phyloP scores from a whole-genome alignment of 2,888 invertebrate species.

The Eumacrocentrus americanus region DNA sequence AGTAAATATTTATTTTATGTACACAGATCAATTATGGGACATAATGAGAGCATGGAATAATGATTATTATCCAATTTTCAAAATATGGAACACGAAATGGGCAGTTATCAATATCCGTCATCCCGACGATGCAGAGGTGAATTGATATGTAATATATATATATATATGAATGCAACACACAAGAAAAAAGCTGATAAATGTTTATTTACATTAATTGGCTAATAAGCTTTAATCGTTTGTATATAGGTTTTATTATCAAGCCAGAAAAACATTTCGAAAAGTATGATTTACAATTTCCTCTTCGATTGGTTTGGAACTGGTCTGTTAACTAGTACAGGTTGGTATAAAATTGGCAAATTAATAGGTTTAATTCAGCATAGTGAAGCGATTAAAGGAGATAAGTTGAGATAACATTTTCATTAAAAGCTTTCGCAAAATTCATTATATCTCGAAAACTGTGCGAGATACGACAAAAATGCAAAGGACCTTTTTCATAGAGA shows the following conservation, averaged over 20 bases:
- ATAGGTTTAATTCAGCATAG: neutral
- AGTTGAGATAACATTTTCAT: too few species aligned
- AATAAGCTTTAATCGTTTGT: neutral
- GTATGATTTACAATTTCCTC: conserved; percentile 55
- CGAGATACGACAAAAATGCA: too few species aligned
- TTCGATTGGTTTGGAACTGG: conserved; percentile 62
- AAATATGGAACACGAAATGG: conserved; percentile 38
- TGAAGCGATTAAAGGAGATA: too few species aligned
- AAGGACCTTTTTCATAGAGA: too few species aligned
- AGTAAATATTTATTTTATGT: neutral
- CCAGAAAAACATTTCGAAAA: conserved; percentile 55
- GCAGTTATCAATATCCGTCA: conserved; percentile 43
- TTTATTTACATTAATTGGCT: too few species aligned
- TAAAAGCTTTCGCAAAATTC: too few species aligned
- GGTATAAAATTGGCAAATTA: neutral
- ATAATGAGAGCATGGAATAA: conserved; percentile 30
- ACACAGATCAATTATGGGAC: conserved; percentile 42
- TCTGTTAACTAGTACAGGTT: conserved; percentile 58
- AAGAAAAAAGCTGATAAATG: too few species aligned
- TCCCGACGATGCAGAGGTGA: conserved; percentile 53
- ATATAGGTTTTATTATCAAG: conserved; percentile 51
- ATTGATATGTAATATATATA: neutral
- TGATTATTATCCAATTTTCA: conserved; percentile 47
- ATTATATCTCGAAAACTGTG: too few species aligned
- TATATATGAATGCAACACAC: too few species aligned